These are phyloP conservation scores for Anguilla japonica DNA, from an alignment of 2,113 vertebrate genomes.

Conservation along the genomic window DNA sequence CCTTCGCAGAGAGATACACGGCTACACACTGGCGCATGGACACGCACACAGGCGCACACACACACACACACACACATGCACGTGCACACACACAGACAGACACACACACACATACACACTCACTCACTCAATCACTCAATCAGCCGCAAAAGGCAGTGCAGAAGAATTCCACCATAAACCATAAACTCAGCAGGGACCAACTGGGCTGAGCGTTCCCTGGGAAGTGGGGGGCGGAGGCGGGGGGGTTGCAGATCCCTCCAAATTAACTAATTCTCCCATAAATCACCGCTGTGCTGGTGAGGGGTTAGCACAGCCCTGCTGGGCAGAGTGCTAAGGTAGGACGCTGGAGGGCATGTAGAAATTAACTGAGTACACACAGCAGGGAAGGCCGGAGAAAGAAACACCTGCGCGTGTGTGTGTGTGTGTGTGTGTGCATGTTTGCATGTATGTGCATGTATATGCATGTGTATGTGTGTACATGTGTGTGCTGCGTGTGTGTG, in stretches of 20 bases:
- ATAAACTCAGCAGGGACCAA: conserved; percentile 7
- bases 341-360: not conserved
- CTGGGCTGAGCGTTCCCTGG: not conserved
- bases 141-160: not conserved
- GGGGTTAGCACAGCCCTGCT: conserved; percentile 7
- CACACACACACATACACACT: not conserved
- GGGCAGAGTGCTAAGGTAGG: not conserved
- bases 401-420: too few relatives aligned
- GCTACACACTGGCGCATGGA: not conserved
- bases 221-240: not conserved
- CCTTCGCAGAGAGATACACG: not conserved
- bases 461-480: too few relatives aligned
- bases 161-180: conserved; percentile 11
- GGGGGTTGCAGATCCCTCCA: conserved; percentile 2
- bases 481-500: too few relatives aligned
- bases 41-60: not conserved
- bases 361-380: not conserved
- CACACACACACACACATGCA: conserved; percentile 12
- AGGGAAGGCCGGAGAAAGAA: too few relatives aligned
- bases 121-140: not conserved
- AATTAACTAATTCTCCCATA: conserved; percentile 13
- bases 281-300: not conserved
- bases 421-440: too few relatives aligned
- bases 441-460: too few relatives aligned
- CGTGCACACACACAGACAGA: not conserved